Evolutionary conservation across 2,797 vertebrate genomes (phyloP), one percentile per base, ranked within the genome.

Genomic region (Babyrousa celebensis): DNA sequence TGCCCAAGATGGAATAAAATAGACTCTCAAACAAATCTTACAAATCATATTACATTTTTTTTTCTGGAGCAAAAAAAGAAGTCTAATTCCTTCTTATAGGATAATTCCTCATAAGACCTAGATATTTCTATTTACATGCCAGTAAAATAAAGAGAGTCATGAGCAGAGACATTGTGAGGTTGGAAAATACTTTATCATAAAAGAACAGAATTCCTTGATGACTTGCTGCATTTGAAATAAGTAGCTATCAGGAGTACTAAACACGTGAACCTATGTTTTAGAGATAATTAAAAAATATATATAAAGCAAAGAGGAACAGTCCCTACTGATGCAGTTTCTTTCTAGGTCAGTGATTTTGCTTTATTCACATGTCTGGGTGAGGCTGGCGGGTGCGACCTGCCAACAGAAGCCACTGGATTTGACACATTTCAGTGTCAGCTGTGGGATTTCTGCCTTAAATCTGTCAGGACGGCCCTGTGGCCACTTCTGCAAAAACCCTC

Each of bases 391-490:
- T 90, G 1, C 15, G 21, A 91, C 80, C 36, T 40, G 62, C 78
- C 36, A 80, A 74, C 10, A 89, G 16, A 29, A 92, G 10, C 78
- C 86, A 54, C 74, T 36, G 82, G 75, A 21, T 54, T 67, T 97
- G 91, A 95, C 60, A 20, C 85, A 83, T 71, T 80, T 27, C 63
- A 75, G 18, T 85, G 54, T 17, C 23, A 6, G 32, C n/a, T 91
- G 95, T 91, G 85, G 85, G 94, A 91, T 91, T 90, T 91, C 96
- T 91, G 97, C 89, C 95, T 98, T 96, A 85, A 96, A 93, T 62
- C 96, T 97, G 95, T 95, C 32, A 91, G 27, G 29, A 90, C 20
- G 58, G 62, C 67, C 94, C 97, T 92, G 77, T 48, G 95, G 71
- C 32, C 75, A 89, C 94, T 97, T 93, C 90, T 98, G 94, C 77